Evolutionary conservation across 2,888 invertebrate species (phyloP), one percentile per base, ranked within the genome.

Genomic region (Lepeophtheirus nordmannii): DNA sequence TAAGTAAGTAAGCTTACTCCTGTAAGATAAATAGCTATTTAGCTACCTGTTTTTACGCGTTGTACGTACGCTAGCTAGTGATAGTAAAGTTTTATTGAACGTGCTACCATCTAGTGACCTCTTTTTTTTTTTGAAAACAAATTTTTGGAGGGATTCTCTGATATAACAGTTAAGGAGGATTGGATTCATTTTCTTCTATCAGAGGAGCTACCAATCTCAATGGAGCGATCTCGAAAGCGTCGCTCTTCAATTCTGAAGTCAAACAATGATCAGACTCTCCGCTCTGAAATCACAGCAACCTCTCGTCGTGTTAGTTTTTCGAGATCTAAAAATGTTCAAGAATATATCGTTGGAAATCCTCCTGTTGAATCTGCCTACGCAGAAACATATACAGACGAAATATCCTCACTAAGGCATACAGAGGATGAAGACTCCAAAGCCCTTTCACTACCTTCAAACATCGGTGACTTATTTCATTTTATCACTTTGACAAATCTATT

Each of bases 291-390:
- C 30, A 30, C 30, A 30, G 30, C 7, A 30, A n/a, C 53, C 53
- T 46, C 53, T 46, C 53, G 53, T 8, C 53, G 53, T 46, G 53
- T 46, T 14, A 46, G 53, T 46, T 46, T 46, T 17, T 46, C 53
- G n/a, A 14, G 53, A n/a, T 46, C 53, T 17, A 46, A 46, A 17
- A 46, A 46, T 46, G 53, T 46, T 46, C 53, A 46, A 8, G 53
- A 46, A 17, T 46, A 46, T 46, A 46, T 46, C 53, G 8, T 46
- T 14, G 53, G 53, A n/a, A 46, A 46, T 46, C 53, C 53, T 46
- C 53, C 53, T 2, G 53, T 8, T 2, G 53, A 46, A 17, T 46
- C 53, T 8, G 8, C 53, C 8, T 46, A 46, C 8, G 53, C 8
- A 8, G 53, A 14, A 14, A 1, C 53, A 2, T 46, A 46, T 17